phyloP scores from a whole-genome alignment of 2,113 vertebrate species.

The Sciurus niger region DNA sequence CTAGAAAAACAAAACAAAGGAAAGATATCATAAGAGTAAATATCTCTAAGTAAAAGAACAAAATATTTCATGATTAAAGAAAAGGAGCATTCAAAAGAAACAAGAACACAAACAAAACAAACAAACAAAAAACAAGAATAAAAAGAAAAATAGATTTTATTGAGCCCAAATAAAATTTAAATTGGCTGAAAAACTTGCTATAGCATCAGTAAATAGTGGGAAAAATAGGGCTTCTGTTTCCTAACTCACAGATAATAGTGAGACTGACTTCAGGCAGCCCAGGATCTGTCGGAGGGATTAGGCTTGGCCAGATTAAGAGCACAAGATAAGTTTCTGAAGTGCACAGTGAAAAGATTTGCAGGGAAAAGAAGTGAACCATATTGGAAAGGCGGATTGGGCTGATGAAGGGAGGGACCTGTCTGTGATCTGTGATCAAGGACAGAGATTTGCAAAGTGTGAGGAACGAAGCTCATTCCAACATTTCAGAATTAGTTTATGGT shows the following conservation, averaged over 20 bases:
- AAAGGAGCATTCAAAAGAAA: neutral
- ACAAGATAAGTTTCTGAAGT: neutral
- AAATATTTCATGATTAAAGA: neutral
- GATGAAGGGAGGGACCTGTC: neutral
- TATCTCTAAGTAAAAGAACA: neutral
- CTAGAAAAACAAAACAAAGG: neutral
- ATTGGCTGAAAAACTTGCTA: neutral
- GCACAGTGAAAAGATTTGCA: neutral
- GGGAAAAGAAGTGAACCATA: neutral
- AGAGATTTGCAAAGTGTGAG: neutral
- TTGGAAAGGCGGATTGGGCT: neutral
- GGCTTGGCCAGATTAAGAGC: neutral
- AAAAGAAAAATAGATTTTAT: neutral
- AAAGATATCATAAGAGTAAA: neutral
- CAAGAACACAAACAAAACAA: neutral
- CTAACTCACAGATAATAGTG: neutral
- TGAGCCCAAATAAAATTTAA: neutral
- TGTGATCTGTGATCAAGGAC: neutral
- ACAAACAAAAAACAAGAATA: no score
- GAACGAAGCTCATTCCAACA: neutral
- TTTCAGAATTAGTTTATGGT: neutral
- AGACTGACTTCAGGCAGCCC: neutral
- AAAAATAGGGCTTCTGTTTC: neutral
- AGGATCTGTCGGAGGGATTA: neutral
- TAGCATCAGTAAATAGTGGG: neutral